Evolutionary conservation across 1,140 invertebrate genomes (phyloP).

Genomic region (Apolygus lucorum): DNA sequence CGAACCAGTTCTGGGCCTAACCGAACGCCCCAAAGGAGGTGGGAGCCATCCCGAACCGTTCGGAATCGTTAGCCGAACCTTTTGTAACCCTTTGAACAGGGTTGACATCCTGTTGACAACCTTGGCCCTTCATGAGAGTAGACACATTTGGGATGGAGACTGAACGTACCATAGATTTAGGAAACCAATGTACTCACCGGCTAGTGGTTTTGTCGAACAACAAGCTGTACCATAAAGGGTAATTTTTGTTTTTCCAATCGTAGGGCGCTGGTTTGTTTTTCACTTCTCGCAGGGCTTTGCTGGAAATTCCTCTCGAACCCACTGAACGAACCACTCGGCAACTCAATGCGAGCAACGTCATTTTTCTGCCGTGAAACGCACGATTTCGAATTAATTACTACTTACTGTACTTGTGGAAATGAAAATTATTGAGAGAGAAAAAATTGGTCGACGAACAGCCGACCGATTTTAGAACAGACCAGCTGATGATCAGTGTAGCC

Average conservation of each 20-base stretch:
- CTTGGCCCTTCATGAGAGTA: too few relatives aligned
- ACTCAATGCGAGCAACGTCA: neutral
- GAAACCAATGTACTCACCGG: too few relatives aligned
- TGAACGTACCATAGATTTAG: too few relatives aligned
- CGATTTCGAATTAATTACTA: neutral
- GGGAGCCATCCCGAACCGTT: too few relatives aligned
- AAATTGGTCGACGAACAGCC: neutral
- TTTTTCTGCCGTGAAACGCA: neutral
- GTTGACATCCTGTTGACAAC: too few relatives aligned
- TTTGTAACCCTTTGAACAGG: too few relatives aligned
- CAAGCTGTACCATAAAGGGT: conserved; percentile 19
- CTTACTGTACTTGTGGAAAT: neutral
- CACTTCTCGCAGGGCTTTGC: conserved; percentile 20
- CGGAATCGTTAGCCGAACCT: too few relatives aligned
- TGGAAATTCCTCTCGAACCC: neutral
- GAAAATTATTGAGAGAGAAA: neutral
- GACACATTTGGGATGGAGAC: too few relatives aligned
- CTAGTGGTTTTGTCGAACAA: conserved; percentile 31
- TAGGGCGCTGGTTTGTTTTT: conserved; percentile 29
- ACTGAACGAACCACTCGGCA: neutral
- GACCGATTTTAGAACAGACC: neutral
- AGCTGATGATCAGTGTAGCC: neutral
- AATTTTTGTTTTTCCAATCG: conserved; percentile 33
- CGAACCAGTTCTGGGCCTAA: too few relatives aligned
- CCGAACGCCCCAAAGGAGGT: too few relatives aligned